These are phyloP conservation scores for Pontoporia blainvillei DNA, from an alignment of 2,113 vertebrate species.

Conservation along the genomic window DNA sequence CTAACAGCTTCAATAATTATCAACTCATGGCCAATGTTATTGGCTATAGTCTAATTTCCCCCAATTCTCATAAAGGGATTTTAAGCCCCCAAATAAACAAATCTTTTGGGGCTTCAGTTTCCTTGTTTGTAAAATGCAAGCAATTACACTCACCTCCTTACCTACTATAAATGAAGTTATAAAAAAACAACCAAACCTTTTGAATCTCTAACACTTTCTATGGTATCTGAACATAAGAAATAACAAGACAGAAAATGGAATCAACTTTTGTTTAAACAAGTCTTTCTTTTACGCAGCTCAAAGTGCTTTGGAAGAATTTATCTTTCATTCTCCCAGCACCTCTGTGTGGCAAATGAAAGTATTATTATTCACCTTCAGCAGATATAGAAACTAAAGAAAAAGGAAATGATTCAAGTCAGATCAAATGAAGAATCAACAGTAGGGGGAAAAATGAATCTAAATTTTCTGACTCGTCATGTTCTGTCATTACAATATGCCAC, in stretches of 20 bases:
- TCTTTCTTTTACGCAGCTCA: slow-evolving; percentile 31
- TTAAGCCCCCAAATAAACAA: background rate
- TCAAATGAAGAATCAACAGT: slow-evolving; percentile 21
- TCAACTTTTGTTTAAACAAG: slow-evolving; percentile 7
- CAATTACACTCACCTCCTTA: slow-evolving; percentile 27
- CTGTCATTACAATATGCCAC: background rate
- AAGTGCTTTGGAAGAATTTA: slow-evolving; percentile 2
- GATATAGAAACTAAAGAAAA: background rate
- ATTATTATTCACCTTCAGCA: slow-evolving; percentile 34
- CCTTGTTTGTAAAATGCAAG: slow-evolving; percentile 28
- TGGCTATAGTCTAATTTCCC: background rate
- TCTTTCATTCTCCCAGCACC: slow-evolving; percentile 51
- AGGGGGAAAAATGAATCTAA: background rate
- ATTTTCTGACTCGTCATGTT: background rate
- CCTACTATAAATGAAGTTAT: background rate
- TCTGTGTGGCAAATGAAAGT: slow-evolving; percentile 20
- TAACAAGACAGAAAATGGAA: slow-evolving; percentile 18
- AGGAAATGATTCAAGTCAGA: slow-evolving; percentile 7
- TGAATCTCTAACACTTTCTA: background rate
- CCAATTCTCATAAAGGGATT: background rate
- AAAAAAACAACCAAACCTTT: slow-evolving; percentile 6
- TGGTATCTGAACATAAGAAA: background rate
- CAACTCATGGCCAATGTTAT: background rate
- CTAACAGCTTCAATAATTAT: background rate
- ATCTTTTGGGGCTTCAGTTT: slow-evolving; percentile 32